Conservation (phyloP, 2,888 invertebrate genomes). For the Dione juno region DNA sequence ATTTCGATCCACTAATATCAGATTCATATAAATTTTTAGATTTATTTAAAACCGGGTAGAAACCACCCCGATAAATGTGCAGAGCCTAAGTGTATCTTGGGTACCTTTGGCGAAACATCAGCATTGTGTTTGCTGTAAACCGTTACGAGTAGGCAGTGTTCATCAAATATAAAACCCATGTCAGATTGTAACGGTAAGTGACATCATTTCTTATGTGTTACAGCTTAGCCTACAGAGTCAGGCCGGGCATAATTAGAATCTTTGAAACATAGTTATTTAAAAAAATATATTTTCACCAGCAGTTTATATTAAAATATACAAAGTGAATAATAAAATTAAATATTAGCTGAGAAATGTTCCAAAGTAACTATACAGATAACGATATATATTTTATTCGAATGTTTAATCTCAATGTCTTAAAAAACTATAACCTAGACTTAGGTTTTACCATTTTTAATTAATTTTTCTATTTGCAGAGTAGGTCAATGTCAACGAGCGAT, state of each 20-base stretch:
- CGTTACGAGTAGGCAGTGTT: conserved; percentile 66
- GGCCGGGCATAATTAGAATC: conserved; percentile 56
- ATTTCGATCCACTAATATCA: too few relatives aligned
- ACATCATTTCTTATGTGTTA: conserved; percentile 58
- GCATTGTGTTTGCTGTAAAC: conserved; percentile 57
- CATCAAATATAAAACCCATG: conserved; percentile 72
- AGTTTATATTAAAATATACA: background rate
- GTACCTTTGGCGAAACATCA: conserved; percentile 48
- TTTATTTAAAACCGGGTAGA: background rate
- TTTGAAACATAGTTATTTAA: conserved; percentile 18
- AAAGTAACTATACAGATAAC: background rate
- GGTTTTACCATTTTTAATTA: conserved; percentile 32
- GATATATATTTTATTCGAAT: background rate
- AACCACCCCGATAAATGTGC: conserved; percentile 20
- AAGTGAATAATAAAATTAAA: background rate
- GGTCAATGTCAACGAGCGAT: conserved; percentile 70
- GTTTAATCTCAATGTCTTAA: conserved; percentile 12
- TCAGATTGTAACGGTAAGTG: conserved; percentile 71
- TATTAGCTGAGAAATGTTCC: background rate
- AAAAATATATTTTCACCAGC: conserved; percentile 2
- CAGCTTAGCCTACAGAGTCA: conserved; percentile 48
- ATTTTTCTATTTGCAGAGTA: conserved; percentile 59
- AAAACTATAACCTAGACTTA: conserved; percentile 22
- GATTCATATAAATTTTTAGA: background rate
- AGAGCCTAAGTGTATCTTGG: conserved; percentile 53